A percentile compares a stretch with the other conserved stretches of the same genome.
phyloP scores from a whole-genome alignment of 92 coral and sea anemone species.

The Bergia puertoricense region DNA sequence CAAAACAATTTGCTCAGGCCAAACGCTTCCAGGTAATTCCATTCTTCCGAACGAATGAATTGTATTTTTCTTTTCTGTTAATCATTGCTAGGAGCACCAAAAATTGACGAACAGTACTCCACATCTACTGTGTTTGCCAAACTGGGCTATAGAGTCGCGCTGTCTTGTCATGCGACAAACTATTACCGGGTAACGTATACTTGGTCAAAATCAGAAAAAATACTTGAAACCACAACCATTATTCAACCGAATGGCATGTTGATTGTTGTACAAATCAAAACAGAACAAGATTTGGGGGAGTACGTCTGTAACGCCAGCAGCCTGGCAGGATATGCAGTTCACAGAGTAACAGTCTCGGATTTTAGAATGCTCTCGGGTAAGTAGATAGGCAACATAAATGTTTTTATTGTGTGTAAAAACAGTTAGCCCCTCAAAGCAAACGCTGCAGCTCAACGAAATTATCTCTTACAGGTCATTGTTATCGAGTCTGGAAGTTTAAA shows the following conservation, averaged over 20 bases:
- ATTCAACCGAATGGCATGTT: too few relatives aligned
- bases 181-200: background rate
- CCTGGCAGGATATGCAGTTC: background rate
- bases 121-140: background rate
- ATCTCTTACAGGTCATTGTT: too few relatives aligned
- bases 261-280: background rate
- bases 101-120: background rate
- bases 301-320: slow-evolving; percentile 25
- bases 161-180: background rate
- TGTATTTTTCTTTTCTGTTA: background rate
- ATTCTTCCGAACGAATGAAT: too few relatives aligned
- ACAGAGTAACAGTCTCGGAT: slow-evolving; percentile 5
- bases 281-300: background rate
- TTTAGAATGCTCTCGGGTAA: background rate
- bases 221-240: too few relatives aligned
- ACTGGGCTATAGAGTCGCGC: background rate
- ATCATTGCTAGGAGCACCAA: background rate
- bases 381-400: background rate
- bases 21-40: too few relatives aligned
- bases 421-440: too few relatives aligned
- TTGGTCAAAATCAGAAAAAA: background rate
- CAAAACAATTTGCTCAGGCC: too few relatives aligned
- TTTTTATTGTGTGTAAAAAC: too few relatives aligned
- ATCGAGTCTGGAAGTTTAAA: too few relatives aligned
- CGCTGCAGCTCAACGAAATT: background rate